These are phyloP conservation scores for Esox masquinongy DNA, from an alignment of 2,797 vertebrate species.

Conservation along the genomic window DNA sequence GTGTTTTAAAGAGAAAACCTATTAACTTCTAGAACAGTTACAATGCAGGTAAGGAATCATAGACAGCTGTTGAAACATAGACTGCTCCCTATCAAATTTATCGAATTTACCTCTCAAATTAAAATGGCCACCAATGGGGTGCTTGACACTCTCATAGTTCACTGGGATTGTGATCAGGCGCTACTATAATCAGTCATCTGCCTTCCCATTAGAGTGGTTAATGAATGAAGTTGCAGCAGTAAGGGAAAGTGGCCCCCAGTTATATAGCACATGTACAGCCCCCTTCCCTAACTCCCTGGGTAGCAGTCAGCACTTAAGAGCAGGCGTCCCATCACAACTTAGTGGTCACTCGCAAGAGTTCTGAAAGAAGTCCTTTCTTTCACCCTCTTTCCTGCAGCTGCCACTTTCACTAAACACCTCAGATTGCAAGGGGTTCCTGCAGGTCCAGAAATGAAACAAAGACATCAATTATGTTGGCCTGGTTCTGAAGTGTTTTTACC, in stretches of 20 bases:
- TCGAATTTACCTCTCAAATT: background rate
- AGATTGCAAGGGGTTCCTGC: constrained; percentile 45
- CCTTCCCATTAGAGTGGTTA: background rate
- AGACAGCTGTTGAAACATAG: no score
- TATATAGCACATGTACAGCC: background rate
- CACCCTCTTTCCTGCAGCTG: constrained; percentile 40
- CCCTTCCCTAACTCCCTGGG: constrained; percentile 18
- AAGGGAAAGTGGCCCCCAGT: background rate
- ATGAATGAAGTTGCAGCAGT: constrained; percentile 1
- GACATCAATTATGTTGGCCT: constrained; percentile 52
- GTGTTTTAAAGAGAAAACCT: background rate
- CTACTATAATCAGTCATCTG: background rate
- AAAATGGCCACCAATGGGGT: background rate
- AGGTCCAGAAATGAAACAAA: constrained; percentile 57
- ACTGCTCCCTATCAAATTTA: background rate
- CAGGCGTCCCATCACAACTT: constrained; percentile 35
- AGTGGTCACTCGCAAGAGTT: constrained; percentile 22
- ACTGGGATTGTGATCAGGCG: background rate
- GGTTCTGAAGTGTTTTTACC: constrained; percentile 40
- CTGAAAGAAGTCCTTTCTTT: constrained; percentile 64
- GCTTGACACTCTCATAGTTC: background rate
- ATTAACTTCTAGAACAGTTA: background rate
- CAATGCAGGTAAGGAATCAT: background rate
- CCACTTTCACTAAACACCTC: constrained; percentile 59
- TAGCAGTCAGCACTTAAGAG: constrained; percentile 33